These are phyloP conservation scores for Zootoca vivipara DNA, from an alignment of 2,113 vertebrate species.

Conservation along the genomic window DNA sequence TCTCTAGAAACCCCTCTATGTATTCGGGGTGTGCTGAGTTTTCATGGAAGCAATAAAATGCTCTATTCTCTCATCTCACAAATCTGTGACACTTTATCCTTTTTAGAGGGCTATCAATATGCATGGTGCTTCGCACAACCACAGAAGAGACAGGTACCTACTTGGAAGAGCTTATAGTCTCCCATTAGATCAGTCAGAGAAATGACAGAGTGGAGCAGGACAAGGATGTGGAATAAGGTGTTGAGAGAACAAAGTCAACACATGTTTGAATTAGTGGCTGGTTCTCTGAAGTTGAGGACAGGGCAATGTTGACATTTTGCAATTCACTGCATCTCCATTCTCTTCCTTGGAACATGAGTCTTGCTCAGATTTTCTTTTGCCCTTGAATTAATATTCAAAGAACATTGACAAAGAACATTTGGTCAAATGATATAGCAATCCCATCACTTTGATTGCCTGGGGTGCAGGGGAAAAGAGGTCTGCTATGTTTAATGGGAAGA, in stretches of 20 bases:
- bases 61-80: neutral
- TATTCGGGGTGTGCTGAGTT: neutral
- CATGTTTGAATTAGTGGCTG: neutral
- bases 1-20: neutral
- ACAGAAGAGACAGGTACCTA: neutral
- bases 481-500: neutral
- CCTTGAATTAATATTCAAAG: constrained; percentile 1
- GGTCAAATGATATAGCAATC: neutral
- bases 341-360: neutral
- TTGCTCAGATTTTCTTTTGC: rapidly evolving
- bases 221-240: neutral
- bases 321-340: neutral
- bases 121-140: neutral
- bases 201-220: neutral
- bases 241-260: neutral
- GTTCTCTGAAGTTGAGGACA: neutral
- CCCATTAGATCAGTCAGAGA: neutral
- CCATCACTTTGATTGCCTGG: neutral
- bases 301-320: neutral
- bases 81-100: neutral
- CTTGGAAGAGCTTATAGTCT: neutral
- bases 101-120: neutral
- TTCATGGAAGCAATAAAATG: neutral
- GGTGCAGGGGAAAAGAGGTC: neutral
- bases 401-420: neutral